Conservation (phyloP, 2,797 vertebrate genomes). For the Sardinella longiceps region DNA sequence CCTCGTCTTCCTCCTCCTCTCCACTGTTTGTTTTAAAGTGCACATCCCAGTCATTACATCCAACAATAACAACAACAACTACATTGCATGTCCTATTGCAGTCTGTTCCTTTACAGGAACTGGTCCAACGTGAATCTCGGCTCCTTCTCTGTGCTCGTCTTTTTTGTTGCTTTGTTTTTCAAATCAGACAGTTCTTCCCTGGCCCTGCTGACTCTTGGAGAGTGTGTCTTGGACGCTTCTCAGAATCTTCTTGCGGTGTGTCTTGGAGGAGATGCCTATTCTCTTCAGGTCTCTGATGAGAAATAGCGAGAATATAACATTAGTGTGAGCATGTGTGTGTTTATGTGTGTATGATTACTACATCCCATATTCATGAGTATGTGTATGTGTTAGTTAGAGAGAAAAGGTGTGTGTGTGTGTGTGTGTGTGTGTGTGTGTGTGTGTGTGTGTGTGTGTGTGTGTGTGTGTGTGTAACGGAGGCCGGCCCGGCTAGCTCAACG, state of each 20-base stretch:
- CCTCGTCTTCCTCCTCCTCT: background rate
- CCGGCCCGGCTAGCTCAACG: too few relatives aligned
- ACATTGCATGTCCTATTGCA: background rate
- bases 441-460: constrained; percentile 27
- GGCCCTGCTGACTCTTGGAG: constrained; percentile 85
- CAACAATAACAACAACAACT: too few relatives aligned
- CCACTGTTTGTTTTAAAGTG: background rate
- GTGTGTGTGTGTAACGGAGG: constrained; percentile 5
- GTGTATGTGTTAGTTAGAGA: background rate
- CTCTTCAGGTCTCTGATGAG: constrained; percentile 86
- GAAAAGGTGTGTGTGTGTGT: background rate
- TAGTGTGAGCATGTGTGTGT: background rate
- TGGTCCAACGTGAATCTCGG: background rate
- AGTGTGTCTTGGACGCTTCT: constrained; percentile 92
- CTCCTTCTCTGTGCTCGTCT: background rate
- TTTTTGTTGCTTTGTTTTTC: background rate
- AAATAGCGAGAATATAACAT: constrained; percentile 39
- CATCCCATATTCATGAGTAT: too few relatives aligned
- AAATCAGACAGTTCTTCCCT: constrained; percentile 93
- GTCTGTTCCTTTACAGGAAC: background rate
- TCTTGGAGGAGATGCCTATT: constrained; percentile 87
- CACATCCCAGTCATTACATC: background rate
- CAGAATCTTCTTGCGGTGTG: constrained; percentile 95
- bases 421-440: too few relatives aligned
- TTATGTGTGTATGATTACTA: background rate